A percentile compares a stretch with the other conserved stretches of the same genome.
These are phyloP conservation scores for Drosophila yakuba DNA, from an alignment of 1,140 invertebrate species.

Conservation along the genomic window DNA sequence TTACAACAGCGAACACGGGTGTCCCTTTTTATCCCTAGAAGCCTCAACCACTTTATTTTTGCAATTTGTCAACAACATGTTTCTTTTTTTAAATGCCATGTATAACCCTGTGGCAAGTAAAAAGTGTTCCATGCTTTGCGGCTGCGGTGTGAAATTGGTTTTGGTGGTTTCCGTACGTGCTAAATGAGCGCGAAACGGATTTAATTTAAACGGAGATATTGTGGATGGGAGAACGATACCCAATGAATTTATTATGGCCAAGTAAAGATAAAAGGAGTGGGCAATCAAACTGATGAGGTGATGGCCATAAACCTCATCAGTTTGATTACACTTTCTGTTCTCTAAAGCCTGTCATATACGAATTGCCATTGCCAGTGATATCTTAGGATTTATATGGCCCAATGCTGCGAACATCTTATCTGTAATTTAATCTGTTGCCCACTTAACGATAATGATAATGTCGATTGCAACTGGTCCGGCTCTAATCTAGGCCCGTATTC, in stretches of 20 bases:
- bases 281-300: too few species aligned
- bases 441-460: conserved; percentile 61
- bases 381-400: conserved; percentile 73
- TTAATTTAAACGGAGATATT: conserved; percentile 29
- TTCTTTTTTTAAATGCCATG: conserved; percentile 17
- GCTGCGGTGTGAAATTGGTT: conserved; percentile 57
- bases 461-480: conserved; percentile 46
- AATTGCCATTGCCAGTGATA: conserved; percentile 48
- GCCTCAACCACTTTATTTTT: conserved; percentile 25
- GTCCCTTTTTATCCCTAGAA: not conserved
- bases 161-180: conserved; percentile 63
- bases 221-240: not conserved
- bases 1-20: conserved; percentile 48
- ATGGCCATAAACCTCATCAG: conserved; percentile 8
- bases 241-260: conserved; percentile 26
- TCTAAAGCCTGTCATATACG: conserved; percentile 21
- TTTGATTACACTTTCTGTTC: conserved; percentile 33
- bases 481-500: conserved; percentile 25
- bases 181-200: conserved; percentile 62
- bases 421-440: conserved; percentile 61
- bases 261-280: conserved; percentile 1
- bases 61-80: conserved; percentile 67
- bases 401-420: conserved; percentile 65
- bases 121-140: conserved; percentile 65
- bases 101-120: conserved; percentile 6